A percentile compares a stretch with the other conserved stretches of the same genome.
Evolutionary conservation across 2,888 invertebrate genomes (phyloP).

Genomic region (Harpalus rufipes): DNA sequence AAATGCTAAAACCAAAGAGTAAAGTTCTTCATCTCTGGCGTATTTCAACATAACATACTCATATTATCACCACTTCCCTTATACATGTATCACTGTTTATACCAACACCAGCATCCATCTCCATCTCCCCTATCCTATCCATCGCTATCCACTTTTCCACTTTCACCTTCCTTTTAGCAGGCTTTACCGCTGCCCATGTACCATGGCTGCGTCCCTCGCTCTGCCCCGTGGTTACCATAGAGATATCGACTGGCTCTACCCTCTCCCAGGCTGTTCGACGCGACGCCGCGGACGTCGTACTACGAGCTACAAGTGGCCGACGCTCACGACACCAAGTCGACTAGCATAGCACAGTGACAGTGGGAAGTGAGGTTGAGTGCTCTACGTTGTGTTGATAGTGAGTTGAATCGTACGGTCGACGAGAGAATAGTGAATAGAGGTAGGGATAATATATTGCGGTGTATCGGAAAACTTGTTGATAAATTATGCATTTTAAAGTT

Average conservation of each 20-base stretch:
- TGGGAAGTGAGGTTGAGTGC: neutral
- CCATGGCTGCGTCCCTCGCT: neutral
- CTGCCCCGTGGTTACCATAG: slow-evolving; percentile 41
- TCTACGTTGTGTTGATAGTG: neutral
- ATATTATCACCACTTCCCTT: no score
- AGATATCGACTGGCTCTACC: slow-evolving; percentile 50
- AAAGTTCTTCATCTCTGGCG: no score
- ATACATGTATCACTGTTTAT: no score
- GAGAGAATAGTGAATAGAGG: no score
- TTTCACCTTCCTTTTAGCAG: neutral
- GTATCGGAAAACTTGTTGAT: no score
- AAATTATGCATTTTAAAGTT: no score
- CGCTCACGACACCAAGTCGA: neutral
- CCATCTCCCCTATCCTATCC: no score
- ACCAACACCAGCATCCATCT: no score
- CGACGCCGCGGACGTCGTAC: slow-evolving; percentile 30
- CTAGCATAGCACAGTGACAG: neutral
- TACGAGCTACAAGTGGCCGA: slow-evolving; percentile 52
- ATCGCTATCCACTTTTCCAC: neutral
- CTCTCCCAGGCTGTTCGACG: slow-evolving; percentile 42
- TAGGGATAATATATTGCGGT: no score
- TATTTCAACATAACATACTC: no score
- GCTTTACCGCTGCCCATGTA: neutral
- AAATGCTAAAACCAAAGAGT: no score
- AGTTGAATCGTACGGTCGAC: neutral